Percentiles rank a stretch among this genome's conserved stretches.
phyloP scores from a whole-genome alignment of 2,888 invertebrate genomes.

The Tridacna crocea region DNA sequence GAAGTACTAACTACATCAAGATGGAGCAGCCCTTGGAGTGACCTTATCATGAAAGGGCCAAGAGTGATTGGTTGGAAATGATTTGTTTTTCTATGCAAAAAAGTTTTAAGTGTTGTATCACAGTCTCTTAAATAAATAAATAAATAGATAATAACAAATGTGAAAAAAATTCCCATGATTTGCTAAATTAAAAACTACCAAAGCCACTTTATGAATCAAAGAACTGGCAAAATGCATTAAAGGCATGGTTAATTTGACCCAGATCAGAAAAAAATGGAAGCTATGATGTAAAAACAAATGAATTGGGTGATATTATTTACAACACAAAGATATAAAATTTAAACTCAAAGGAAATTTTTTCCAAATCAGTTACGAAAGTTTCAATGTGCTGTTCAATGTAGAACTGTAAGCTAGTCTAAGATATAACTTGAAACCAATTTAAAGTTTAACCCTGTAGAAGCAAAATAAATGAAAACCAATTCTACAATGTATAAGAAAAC shows the following conservation, averaged over 20 bases:
- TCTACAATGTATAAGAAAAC: too few relatives aligned
- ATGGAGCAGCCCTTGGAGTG: constrained; percentile 13
- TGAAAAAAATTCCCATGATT: constrained; percentile 58
- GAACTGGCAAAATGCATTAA: neutral
- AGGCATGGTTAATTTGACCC: neutral
- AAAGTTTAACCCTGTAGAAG: too few relatives aligned
- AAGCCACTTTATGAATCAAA: constrained; percentile 1
- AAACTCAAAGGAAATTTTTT: too few relatives aligned
- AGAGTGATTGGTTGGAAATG: constrained; percentile 56
- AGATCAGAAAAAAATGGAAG: too few relatives aligned
- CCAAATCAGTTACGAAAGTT: too few relatives aligned
- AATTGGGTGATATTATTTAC: too few relatives aligned
- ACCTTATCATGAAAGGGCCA: constrained; percentile 17
- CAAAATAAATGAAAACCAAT: too few relatives aligned
- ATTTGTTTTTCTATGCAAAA: constrained; percentile 61
- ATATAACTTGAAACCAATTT: too few relatives aligned
- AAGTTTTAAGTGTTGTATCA: constrained; percentile 60
- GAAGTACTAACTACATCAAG: constrained; percentile 60
- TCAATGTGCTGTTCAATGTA: too few relatives aligned
- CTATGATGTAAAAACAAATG: too few relatives aligned
- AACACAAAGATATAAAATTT: too few relatives aligned
- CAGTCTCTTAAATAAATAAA: constrained; percentile 68
- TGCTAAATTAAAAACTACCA: constrained; percentile 61
- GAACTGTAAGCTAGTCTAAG: too few relatives aligned
- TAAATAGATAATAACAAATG: constrained; percentile 68